These are phyloP conservation scores for Dryobota labecula DNA, from an alignment of 2,888 invertebrate species.

Conservation along the genomic window DNA sequence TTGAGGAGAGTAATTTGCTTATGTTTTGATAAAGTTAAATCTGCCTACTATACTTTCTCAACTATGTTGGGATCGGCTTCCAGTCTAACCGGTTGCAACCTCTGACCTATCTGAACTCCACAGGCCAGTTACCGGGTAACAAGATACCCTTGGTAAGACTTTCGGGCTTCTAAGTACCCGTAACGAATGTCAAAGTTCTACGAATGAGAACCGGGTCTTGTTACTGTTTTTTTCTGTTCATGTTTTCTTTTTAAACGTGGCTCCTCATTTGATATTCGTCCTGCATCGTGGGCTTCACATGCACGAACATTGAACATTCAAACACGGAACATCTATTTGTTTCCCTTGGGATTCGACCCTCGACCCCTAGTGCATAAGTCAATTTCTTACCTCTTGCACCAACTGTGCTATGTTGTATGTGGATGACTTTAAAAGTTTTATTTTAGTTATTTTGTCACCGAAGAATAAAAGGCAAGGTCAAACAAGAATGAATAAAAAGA, in stretches of 20 bases:
- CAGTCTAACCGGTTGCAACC: background rate
- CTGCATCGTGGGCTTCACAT: background rate
- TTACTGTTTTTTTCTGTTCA: background rate
- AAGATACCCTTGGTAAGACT: background rate
- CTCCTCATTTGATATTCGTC: background rate
- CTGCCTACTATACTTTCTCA: background rate
- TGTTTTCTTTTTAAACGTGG: background rate
- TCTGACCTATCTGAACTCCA: background rate
- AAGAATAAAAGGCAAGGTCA: background rate
- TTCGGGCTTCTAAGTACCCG: background rate
- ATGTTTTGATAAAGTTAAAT: background rate
- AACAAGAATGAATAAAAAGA: background rate
- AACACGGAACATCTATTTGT: background rate
- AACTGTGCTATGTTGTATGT: background rate
- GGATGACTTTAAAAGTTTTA: background rate
- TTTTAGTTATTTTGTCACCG: background rate
- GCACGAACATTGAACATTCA: background rate
- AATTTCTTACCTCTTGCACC: background rate
- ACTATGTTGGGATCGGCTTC: background rate
- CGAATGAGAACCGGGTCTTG: background rate
- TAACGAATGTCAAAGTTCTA: background rate
- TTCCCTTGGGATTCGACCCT: too few relatives aligned
- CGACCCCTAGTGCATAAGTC: too few relatives aligned
- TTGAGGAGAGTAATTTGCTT: slow-evolving; percentile 14
- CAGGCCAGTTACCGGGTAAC: background rate